Evolutionary conservation across 2,113 vertebrate species (phyloP).

Genomic region (Alaudala cheleensis): DNA sequence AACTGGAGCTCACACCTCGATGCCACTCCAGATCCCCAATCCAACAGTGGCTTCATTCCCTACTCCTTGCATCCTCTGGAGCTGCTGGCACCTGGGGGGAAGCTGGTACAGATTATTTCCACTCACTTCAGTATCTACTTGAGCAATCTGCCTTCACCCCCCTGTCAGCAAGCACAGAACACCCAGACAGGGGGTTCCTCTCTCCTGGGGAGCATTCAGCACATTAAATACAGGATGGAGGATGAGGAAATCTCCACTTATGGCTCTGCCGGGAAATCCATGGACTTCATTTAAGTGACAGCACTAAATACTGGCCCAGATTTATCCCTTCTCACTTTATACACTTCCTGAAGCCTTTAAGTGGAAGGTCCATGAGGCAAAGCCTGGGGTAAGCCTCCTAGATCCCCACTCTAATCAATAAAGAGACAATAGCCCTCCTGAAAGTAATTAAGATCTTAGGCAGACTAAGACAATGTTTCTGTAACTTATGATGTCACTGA

Average conservation of each 20-base stretch:
- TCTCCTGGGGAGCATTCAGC: not conserved
- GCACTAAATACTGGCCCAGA: not conserved
- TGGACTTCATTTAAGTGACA: not conserved
- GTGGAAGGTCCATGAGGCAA: not conserved
- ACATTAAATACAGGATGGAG: fast-evolving
- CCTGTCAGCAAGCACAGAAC: not conserved
- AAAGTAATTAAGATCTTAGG: conserved; percentile 40
- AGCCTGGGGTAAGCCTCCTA: conserved; percentile 2
- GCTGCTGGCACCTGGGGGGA: not conserved
- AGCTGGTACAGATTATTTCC: not conserved
- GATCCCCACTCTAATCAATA: conserved; percentile 5
- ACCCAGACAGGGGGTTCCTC: not conserved
- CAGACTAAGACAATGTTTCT: conserved; percentile 25
- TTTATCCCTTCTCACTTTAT: not conserved
- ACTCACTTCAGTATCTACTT: fast-evolving
- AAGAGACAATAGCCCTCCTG: conserved; percentile 19
- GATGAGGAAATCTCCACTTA: not conserved
- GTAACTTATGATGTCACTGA: conserved; percentile 30
- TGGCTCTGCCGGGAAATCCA: not conserved
- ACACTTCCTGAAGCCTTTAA: not conserved
- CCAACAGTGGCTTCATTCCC: not conserved
- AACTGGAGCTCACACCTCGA: not conserved
- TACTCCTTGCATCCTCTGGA: not conserved
- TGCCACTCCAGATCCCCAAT: not conserved
- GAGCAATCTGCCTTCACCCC: not conserved